phyloP scores from a whole-genome alignment of 2,113 vertebrate genomes.

The Notiomystis cincta region DNA sequence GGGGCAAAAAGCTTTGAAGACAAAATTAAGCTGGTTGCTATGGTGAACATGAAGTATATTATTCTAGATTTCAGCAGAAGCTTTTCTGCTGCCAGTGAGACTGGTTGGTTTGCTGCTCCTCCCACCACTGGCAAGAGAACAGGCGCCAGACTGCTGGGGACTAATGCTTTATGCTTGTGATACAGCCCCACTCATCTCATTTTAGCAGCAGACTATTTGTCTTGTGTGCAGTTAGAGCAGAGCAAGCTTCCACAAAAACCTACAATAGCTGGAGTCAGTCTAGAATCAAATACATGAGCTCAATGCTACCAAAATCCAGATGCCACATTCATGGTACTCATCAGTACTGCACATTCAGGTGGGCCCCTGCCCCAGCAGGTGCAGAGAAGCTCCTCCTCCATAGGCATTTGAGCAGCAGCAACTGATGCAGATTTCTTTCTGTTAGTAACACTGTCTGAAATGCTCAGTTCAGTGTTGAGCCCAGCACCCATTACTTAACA shows the following conservation, averaged over 20 bases:
- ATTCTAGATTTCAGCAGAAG: background rate
- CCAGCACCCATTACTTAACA: background rate
- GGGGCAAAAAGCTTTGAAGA: background rate
- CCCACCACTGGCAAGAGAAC: background rate
- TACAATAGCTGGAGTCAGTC: background rate
- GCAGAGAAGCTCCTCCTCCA: background rate
- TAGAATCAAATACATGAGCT: rapidly evolving
- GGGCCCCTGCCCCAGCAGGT: background rate
- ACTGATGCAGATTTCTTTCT: background rate
- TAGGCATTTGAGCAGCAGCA: background rate
- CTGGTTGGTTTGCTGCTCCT: background rate
- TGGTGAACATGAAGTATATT: background rate
- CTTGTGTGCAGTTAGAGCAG: background rate
- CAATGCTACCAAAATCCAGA: background rate
- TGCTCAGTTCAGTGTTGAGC: background rate
- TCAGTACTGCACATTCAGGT: background rate
- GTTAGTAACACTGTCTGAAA: background rate
- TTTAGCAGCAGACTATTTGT: background rate
- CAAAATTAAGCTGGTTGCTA: background rate
- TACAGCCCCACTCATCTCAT: background rate
- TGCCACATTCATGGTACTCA: background rate
- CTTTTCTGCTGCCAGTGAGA: conserved; percentile 2
- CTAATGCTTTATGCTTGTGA: background rate
- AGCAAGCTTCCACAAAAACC: background rate
- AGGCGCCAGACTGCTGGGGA: conserved; percentile 10